Evolutionary conservation across 2,797 vertebrate species (phyloP).

Genomic region (Sebastes goodei): DNA sequence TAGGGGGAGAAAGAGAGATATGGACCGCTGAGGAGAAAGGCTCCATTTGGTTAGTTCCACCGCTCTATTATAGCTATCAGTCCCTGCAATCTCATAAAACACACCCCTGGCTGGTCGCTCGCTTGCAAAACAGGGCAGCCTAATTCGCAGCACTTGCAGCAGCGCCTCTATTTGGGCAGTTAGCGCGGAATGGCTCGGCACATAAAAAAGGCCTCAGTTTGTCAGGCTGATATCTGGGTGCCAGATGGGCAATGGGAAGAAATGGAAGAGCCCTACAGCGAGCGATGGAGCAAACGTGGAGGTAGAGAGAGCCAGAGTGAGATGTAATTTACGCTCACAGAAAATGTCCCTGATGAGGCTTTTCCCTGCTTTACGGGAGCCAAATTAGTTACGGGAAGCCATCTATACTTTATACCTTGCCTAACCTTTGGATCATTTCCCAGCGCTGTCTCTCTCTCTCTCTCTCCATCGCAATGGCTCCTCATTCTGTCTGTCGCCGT

Average conservation of each 20-base stretch:
- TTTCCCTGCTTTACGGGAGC: conserved; percentile 36
- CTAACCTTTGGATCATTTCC: conserved; percentile 49
- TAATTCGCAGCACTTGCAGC: conserved; percentile 55
- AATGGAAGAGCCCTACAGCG: conserved; percentile 31
- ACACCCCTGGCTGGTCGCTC: conserved; percentile 51
- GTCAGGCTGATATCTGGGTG: conserved; percentile 39
- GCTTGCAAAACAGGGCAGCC: conserved; percentile 58
- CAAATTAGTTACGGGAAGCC: conserved; percentile 49
- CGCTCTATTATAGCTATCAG: conserved; percentile 60
- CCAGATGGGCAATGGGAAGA: conserved; percentile 63
- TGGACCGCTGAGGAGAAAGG: conserved; percentile 54
- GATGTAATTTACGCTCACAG: conserved; percentile 42
- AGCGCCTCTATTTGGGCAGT: conserved; percentile 39
- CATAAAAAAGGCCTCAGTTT: conserved; percentile 38
- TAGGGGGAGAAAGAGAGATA: conserved; percentile 45
- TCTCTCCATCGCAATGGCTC: not conserved
- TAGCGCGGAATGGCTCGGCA: conserved; percentile 41
- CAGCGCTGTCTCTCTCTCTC: conserved; percentile 1
- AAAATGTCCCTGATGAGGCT: conserved; percentile 50
- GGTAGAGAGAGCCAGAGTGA: conserved; percentile 28
- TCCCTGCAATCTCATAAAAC: conserved; percentile 66
- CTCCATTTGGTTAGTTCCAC: conserved; percentile 67
- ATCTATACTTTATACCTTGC: conserved; percentile 45
- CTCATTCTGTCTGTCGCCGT: conserved; percentile 25
- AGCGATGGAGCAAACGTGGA: conserved; percentile 38